A percentile compares a stretch with the other conserved stretches of the same genome.
Evolutionary conservation across 2,113 vertebrate genomes (phyloP).

Genomic region (Polypterus senegalus): DNA sequence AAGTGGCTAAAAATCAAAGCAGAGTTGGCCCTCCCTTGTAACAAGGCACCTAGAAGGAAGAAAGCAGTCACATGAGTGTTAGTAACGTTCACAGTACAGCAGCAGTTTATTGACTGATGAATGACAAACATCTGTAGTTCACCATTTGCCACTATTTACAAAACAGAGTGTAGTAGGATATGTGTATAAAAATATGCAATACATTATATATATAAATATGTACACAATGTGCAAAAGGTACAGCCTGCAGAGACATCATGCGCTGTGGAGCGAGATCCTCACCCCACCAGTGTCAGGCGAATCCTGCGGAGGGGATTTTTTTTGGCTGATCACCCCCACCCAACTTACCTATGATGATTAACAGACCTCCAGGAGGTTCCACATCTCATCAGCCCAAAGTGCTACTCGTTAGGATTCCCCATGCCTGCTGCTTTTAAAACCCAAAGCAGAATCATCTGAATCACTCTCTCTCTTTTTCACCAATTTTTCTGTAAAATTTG

Average conservation of each 20-base stretch:
- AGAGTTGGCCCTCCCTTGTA: no score
- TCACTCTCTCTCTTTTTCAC: constrained; percentile 15
- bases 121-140: constrained; percentile 73
- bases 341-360: no score
- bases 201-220: constrained; percentile 84
- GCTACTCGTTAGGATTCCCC: neutral
- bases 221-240: constrained; percentile 98
- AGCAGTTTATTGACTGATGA: constrained; percentile 41
- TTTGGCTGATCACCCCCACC: no score
- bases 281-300: no score
- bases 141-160: constrained; percentile 83
- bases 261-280: neutral
- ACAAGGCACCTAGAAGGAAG: neutral
- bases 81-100: constrained; percentile 26
- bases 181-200: constrained; percentile 73
- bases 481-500: constrained; percentile 33
- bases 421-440: constrained; percentile 1
- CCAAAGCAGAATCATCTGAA: constrained; percentile 35
- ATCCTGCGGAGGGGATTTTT: no score
- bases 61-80: no score
- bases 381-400: no score
- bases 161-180: constrained; percentile 73
- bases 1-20: no score
- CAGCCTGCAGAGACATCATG: constrained; percentile 62
- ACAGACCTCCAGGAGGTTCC: no score